Conservation (phyloP, 2,113 vertebrate genomes). For the Polypterus senegalus region DNA sequence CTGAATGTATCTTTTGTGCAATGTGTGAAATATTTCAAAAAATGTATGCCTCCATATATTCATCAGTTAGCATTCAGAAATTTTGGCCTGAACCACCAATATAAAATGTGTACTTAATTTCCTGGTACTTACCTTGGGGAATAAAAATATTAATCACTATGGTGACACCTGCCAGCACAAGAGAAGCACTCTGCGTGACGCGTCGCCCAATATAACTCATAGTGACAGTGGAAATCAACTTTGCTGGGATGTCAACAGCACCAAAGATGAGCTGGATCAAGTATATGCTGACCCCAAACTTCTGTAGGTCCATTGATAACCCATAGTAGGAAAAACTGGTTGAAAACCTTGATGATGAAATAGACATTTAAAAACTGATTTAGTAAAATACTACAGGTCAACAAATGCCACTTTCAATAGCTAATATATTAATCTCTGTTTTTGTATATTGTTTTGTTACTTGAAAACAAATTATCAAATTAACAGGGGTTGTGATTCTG, state of each 20-base stretch:
- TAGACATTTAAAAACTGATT: neutral
- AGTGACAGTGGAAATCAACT: slow-evolving; percentile 36
- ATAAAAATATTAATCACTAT: slow-evolving; percentile 53
- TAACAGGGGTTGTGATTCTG: too few relatives aligned
- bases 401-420: neutral
- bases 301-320: slow-evolving; percentile 59
- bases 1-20: too few relatives aligned
- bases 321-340: slow-evolving; percentile 61
- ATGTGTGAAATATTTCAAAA: too few relatives aligned
- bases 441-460: neutral
- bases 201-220: slow-evolving; percentile 49
- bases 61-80: too few relatives aligned
- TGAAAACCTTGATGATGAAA: slow-evolving; percentile 37
- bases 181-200: slow-evolving; percentile 32
- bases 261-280: slow-evolving; percentile 63
- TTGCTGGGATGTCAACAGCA: slow-evolving; percentile 56
- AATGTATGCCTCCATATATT: too few relatives aligned
- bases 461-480: too few relatives aligned
- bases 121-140: slow-evolving; percentile 43
- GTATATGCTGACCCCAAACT: slow-evolving; percentile 57
- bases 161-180: slow-evolving; percentile 45
- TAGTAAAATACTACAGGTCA: neutral
- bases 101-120: too few relatives aligned
- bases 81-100: too few relatives aligned
- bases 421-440: too few relatives aligned